Conservation (phyloP, 1,140 invertebrate genomes). For the Drosophila tani region DNA sequence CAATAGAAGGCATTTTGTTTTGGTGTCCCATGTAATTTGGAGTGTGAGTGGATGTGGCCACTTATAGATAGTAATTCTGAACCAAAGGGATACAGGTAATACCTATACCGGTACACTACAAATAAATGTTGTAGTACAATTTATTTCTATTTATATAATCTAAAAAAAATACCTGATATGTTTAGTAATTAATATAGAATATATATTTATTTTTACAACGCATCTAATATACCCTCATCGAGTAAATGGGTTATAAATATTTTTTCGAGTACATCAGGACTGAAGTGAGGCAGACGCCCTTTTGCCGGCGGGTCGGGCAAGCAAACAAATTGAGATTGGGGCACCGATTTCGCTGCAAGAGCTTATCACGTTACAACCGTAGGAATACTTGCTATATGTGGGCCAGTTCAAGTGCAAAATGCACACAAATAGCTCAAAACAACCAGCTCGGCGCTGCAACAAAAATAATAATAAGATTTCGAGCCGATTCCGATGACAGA, state of each 20-base stretch:
- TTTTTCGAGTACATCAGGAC: slow-evolving; percentile 19
- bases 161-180: too few relatives aligned
- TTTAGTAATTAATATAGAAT: too few relatives aligned
- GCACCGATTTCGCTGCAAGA: slow-evolving; percentile 27
- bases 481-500: slow-evolving; percentile 10
- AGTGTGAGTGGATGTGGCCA: slow-evolving; percentile 4
- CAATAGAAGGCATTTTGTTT: slow-evolving; percentile 16
- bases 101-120: neutral
- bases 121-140: neutral
- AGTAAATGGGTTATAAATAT: neutral
- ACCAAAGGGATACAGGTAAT: slow-evolving; percentile 1
- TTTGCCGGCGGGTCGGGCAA: slow-evolving; percentile 46
- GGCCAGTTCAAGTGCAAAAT: slow-evolving; percentile 76
- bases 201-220: neutral
- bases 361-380: slow-evolving; percentile 52
- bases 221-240: neutral
- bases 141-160: too few relatives aligned
- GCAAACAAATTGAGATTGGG: slow-evolving; percentile 70
- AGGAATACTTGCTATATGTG: slow-evolving; percentile 30
- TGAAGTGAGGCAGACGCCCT: slow-evolving; percentile 46
- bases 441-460: slow-evolving; percentile 17
- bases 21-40: slow-evolving; percentile 8
- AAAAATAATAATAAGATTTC: slow-evolving; percentile 23
- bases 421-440: slow-evolving; percentile 61
- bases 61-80: slow-evolving; percentile 26